Conservation (phyloP, 1,140 invertebrate species). For the Nephila pilipes region DNA sequence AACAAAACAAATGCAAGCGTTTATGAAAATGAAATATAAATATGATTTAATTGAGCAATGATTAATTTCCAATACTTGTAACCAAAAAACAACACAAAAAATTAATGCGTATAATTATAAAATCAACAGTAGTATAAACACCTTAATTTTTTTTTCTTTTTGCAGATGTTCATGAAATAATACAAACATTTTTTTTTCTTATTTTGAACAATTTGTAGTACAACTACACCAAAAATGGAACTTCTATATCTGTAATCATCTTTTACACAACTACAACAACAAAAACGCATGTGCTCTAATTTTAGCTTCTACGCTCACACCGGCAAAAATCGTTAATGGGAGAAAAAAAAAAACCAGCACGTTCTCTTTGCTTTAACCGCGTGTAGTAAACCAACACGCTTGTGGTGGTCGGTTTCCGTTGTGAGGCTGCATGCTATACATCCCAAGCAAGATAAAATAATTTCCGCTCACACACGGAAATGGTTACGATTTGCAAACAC, state of each 20-base stretch:
- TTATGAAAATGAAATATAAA: no score
- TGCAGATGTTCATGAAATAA: no score
- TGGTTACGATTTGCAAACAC: background rate
- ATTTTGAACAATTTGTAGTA: background rate
- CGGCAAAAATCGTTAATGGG: background rate
- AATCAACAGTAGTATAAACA: background rate
- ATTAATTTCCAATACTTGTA: no score
- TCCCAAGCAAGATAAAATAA: background rate
- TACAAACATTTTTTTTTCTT: background rate
- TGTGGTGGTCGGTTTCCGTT: background rate
- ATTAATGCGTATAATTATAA: no score
- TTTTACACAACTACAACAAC: background rate
- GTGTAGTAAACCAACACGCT: conserved; percentile 18
- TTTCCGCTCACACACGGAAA: conserved; percentile 9
- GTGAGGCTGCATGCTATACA: background rate
- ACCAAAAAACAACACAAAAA: no score
- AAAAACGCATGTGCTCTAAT: background rate
- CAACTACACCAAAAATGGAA: background rate
- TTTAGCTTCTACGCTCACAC: background rate
- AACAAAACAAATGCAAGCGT: no score
- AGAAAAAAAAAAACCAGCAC: background rate
- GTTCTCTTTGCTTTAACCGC: background rate
- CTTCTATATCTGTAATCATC: background rate
- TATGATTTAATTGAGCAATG: no score
- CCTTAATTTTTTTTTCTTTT: background rate